Conservation (phyloP, 2,888 invertebrate genomes). For the Nomada fabriciana region DNA sequence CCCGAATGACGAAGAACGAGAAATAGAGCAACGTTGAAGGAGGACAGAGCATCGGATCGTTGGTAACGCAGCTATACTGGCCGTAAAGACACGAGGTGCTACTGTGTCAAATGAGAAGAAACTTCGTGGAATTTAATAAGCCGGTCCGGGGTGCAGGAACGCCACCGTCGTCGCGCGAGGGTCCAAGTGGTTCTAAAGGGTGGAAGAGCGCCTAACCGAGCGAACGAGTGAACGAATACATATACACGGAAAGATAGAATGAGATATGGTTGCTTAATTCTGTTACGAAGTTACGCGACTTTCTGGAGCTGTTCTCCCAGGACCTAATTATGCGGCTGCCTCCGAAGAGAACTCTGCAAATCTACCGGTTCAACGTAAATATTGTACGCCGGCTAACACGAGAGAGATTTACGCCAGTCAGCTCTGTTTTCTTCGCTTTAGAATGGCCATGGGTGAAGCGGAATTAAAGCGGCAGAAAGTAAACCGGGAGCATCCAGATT, state of each 20-base stretch:
- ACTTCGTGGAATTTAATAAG: conserved; percentile 78
- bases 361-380: conserved; percentile 52
- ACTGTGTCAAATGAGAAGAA: conserved; percentile 69
- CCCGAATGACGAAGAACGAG: not conserved
- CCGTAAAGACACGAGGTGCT: conserved; percentile 58
- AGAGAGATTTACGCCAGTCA: conserved; percentile 19
- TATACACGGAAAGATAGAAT: conserved; percentile 35
- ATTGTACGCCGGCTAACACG: conserved; percentile 26
- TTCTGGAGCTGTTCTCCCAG: conserved; percentile 53
- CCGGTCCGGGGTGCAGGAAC: conserved; percentile 48
- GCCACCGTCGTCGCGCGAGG: not conserved
- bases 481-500: not conserved
- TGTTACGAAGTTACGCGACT: conserved; percentile 57
- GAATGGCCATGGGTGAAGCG: conserved; percentile 8
- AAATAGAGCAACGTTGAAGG: not conserved
- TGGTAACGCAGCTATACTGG: conserved; percentile 57
- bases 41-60: conserved; percentile 20
- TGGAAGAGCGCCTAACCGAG: not conserved
- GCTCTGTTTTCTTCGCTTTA: conserved; percentile 15
- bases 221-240: conserved; percentile 17
- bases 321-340: conserved; percentile 61
- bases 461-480: not conserved
- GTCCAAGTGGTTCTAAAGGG: conserved; percentile 40
- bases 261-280: conserved; percentile 55
- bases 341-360: conserved; percentile 36